Conservation (phyloP, 1,140 invertebrate species). For the Drepana arcuata region DNA sequence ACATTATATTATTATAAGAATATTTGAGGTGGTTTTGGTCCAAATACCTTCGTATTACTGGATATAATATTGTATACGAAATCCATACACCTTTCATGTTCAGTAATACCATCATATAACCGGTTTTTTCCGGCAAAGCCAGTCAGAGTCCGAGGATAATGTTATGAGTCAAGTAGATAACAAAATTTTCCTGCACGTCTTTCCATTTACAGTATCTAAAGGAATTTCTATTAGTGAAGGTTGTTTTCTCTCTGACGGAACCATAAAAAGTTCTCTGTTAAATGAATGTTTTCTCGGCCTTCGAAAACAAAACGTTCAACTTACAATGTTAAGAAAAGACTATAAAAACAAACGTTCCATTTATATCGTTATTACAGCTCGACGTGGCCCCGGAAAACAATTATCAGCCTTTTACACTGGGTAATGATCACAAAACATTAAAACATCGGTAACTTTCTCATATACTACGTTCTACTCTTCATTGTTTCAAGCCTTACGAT, state of each 20-base stretch:
- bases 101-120: conserved; percentile 26
- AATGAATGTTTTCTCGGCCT: conserved; percentile 52
- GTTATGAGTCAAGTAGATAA: conserved; percentile 38
- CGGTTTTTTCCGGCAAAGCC: conserved; percentile 46
- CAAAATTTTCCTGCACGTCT: conserved; percentile 49
- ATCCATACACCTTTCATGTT: no score
- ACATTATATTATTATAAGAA: no score
- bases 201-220: conserved; percentile 61
- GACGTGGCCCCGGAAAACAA: conserved; percentile 18
- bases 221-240: conserved; percentile 63
- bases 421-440: no score
- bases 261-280: conserved; percentile 60
- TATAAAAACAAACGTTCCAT: conserved; percentile 35
- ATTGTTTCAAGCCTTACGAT: no score
- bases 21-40: no score
- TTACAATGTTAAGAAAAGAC: conserved; percentile 42
- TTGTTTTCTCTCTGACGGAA: conserved; percentile 51
- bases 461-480: no score
- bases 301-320: conserved; percentile 48
- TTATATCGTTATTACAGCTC: conserved; percentile 29
- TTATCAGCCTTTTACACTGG: conserved; percentile 18
- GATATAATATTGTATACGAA: no score
- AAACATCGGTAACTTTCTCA: no score
- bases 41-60: no score
- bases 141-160: conserved; percentile 42